These are phyloP conservation scores for Euphydryas editha DNA, from an alignment of 2,888 invertebrate species.

Conservation along the genomic window DNA sequence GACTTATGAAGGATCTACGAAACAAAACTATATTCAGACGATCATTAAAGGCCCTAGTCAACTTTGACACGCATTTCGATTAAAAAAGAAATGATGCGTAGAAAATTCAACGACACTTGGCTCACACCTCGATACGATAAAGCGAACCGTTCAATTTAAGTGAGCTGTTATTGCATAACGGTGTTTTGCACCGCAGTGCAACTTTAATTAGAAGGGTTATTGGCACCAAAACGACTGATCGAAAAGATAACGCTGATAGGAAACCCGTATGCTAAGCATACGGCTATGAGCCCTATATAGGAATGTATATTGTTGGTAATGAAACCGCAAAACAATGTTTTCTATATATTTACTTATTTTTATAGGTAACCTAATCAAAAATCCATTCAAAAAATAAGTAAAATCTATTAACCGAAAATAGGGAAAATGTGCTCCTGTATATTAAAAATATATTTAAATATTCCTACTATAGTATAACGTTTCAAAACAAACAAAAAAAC, in stretches of 20 bases:
- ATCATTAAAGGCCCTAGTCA: background rate
- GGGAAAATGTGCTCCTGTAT: no score
- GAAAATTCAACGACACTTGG: conserved; percentile 22
- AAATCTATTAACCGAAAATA: no score
- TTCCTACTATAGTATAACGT: no score
- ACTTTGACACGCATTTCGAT: conserved; percentile 1
- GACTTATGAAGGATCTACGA: background rate
- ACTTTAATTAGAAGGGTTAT: conserved; percentile 37
- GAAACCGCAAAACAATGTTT: background rate
- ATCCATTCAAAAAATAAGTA: no score
- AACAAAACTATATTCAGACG: background rate
- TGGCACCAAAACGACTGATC: conserved; percentile 16
- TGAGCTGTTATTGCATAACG: conserved; percentile 34
- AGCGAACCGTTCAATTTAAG: conserved; percentile 29
- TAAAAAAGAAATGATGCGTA: conserved; percentile 24
- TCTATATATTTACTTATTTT: no score
- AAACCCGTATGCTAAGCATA: background rate
- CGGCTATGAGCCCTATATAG: background rate
- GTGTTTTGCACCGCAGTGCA: conserved; percentile 28
- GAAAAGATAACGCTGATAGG: conserved; percentile 2
- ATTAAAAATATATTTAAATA: no score
- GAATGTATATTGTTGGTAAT: background rate
- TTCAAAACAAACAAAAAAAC: no score
- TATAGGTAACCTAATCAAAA: no score
- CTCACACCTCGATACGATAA: conserved; percentile 29